These are phyloP conservation scores for Drosophila arizonae DNA, from an alignment of 1,140 invertebrate genomes.

Conservation along the genomic window DNA sequence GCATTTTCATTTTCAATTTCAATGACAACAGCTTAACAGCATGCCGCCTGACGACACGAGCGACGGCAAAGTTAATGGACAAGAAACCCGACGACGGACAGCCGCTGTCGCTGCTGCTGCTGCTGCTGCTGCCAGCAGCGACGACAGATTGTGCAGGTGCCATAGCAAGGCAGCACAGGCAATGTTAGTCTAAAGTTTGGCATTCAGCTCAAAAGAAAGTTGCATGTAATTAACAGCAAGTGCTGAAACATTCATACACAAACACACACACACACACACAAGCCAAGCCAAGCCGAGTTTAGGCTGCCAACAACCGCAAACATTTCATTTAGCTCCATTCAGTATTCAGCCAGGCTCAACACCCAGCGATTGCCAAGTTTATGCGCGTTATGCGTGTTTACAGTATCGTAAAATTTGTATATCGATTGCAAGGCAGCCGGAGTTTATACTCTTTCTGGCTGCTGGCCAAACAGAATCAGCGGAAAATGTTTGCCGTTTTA, in stretches of 20 bases:
- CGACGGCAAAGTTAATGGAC: conserved; percentile 70
- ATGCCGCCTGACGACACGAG: conserved; percentile 58
- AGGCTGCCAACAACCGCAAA: conserved; percentile 26
- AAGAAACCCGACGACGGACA: conserved; percentile 50
- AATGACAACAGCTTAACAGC: conserved; percentile 77
- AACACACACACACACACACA: background rate
- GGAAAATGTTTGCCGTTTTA: conserved; percentile 57
- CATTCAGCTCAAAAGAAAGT: conserved; percentile 61
- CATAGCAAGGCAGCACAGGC: background rate
- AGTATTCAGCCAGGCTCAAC: background rate
- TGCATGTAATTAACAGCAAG: conserved; percentile 78
- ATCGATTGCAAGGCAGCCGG: conserved; percentile 45
- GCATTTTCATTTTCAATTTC: conserved; percentile 73
- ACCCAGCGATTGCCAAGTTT: conserved; percentile 37
- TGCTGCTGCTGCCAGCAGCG: background rate
- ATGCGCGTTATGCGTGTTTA: conserved; percentile 74
- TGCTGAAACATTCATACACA: conserved; percentile 49
- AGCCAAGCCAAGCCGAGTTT: background rate
- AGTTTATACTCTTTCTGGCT: conserved; percentile 39
- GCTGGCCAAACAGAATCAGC: conserved; percentile 46
- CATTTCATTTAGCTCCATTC: conserved; percentile 27
- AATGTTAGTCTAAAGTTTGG: conserved; percentile 56
- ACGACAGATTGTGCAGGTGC: conserved; percentile 18
- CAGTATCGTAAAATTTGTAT: conserved; percentile 75
- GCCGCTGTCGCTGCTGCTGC: background rate